These are phyloP conservation scores for Vanessa atalanta DNA, from an alignment of 1,140 invertebrate species.

Conservation along the genomic window DNA sequence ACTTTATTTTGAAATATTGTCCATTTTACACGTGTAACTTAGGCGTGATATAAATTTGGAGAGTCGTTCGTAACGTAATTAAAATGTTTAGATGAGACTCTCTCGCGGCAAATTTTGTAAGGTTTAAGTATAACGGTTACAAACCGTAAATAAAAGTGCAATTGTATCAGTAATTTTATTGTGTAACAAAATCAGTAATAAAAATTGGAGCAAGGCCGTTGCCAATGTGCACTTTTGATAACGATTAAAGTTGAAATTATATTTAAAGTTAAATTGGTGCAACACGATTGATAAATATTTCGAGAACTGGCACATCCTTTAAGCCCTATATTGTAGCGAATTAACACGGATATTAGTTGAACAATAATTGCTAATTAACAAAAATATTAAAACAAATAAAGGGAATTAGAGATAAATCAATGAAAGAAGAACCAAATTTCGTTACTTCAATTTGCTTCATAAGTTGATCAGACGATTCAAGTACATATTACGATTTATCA, in stretches of 20 bases:
- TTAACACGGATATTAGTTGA: too few relatives aligned
- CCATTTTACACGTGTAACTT: background rate
- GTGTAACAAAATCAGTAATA: conserved; percentile 6
- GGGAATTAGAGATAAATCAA: too few relatives aligned
- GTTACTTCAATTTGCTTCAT: too few relatives aligned
- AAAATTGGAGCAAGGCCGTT: conserved; percentile 26
- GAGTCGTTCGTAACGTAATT: background rate
- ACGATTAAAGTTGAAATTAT: conserved; percentile 19
- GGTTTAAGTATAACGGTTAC: background rate
- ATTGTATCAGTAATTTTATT: background rate
- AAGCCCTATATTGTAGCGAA: background rate
- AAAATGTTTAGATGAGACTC: background rate
- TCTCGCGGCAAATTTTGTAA: background rate
- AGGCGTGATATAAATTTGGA: background rate
- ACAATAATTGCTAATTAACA: too few relatives aligned
- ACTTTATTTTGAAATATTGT: background rate
- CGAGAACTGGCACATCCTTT: conserved; percentile 5
- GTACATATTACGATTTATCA: too few relatives aligned
- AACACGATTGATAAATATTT: conserved; percentile 10
- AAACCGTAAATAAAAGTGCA: background rate
- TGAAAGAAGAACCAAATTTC: too few relatives aligned
- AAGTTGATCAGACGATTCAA: too few relatives aligned
- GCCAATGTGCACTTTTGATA: conserved; percentile 21
- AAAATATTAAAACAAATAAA: too few relatives aligned
- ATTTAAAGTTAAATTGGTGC: conserved; percentile 14